These are phyloP conservation scores for Rhyacophila evoluta DNA, from an alignment of 2,888 invertebrate genomes.

Conservation along the genomic window DNA sequence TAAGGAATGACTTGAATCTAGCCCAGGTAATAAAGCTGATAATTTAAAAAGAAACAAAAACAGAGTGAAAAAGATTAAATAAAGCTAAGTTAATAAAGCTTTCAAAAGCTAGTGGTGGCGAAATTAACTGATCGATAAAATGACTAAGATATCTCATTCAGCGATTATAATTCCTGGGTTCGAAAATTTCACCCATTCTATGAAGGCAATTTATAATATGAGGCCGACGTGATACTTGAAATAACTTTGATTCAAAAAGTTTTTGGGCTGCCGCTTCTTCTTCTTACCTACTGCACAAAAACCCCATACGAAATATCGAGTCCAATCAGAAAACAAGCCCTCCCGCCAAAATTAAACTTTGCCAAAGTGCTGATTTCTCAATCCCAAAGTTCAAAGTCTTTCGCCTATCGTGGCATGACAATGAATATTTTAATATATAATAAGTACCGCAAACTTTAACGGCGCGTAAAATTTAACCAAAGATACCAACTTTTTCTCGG, in stretches of 20 bases:
- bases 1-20: too few relatives aligned
- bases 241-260: constrained; percentile 37
- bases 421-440: constrained; percentile 51
- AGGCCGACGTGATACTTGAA: constrained; percentile 8
- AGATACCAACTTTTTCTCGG: constrained; percentile 33
- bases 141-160: neutral
- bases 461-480: constrained; percentile 39
- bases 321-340: constrained; percentile 40
- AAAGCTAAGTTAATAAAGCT: too few relatives aligned
- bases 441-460: constrained; percentile 38
- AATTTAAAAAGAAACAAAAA: too few relatives aligned
- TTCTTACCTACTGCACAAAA: constrained; percentile 11
- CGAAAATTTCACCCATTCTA: neutral
- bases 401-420: constrained; percentile 40
- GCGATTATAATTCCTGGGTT: neutral
- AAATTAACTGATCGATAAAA: neutral
- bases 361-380: constrained; percentile 50
- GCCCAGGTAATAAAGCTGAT: too few relatives aligned
- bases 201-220: neutral
- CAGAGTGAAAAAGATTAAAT: too few relatives aligned
- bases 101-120: too few relatives aligned
- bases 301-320: constrained; percentile 30
- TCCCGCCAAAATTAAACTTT: constrained; percentile 41
- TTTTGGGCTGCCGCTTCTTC: constrained; percentile 20
- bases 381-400: constrained; percentile 45